Evolutionary conservation across 2,797 vertebrate species (phyloP).

Genomic region (Cephalopachus bancanus): DNA sequence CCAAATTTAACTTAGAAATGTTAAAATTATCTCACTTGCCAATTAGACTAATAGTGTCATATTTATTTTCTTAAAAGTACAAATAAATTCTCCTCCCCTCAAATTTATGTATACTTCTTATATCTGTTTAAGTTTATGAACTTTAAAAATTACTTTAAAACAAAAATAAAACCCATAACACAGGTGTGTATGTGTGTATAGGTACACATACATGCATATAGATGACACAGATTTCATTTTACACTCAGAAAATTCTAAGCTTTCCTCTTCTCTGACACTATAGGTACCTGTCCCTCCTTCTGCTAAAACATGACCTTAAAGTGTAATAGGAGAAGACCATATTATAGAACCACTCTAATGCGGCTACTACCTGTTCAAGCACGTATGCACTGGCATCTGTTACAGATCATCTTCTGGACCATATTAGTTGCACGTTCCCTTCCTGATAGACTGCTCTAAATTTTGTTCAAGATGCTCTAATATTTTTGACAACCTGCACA

Average conservation of each 20-base stretch:
- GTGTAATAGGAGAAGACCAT: slow-evolving; percentile 84
- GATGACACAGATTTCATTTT: background rate
- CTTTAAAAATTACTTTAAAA: slow-evolving; percentile 74
- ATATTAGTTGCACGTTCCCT: slow-evolving; percentile 82
- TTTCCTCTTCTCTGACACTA: background rate
- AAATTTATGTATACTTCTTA: slow-evolving; percentile 65
- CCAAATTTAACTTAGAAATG: slow-evolving; percentile 78
- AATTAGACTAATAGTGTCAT: slow-evolving; percentile 65
- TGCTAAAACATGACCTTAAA: slow-evolving; percentile 82
- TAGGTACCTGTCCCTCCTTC: slow-evolving; percentile 76
- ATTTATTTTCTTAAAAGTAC: slow-evolving; percentile 33
- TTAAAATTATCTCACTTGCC: slow-evolving; percentile 74
- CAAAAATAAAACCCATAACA: slow-evolving; percentile 51
- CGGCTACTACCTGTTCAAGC: slow-evolving; percentile 84
- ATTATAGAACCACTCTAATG: slow-evolving; percentile 87
- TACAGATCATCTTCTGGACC: slow-evolving; percentile 85
- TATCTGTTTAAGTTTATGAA: slow-evolving; percentile 54
- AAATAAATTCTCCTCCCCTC: slow-evolving; percentile 65
- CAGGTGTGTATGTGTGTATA: no score
- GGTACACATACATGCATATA: rapidly evolving
- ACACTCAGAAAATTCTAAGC: slow-evolving; percentile 60
- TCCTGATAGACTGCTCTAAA: slow-evolving; percentile 85
- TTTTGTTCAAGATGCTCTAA: slow-evolving; percentile 86
- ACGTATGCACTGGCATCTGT: slow-evolving; percentile 81
- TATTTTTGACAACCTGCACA: slow-evolving; percentile 88